Conservation (phyloP, 1,140 invertebrate species). For the Geopemphigus sp. region DNA sequence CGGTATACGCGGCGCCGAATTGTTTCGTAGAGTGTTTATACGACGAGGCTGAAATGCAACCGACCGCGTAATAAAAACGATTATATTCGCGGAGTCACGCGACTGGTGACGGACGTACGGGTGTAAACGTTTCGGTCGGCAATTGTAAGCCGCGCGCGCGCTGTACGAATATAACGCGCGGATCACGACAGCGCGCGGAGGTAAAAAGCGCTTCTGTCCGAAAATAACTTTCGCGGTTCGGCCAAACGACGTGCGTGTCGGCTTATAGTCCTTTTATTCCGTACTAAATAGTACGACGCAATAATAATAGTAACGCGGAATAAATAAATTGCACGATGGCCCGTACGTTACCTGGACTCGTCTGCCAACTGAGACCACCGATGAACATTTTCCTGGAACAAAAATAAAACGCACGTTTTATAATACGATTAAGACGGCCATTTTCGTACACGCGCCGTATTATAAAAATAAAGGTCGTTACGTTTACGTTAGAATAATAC, state of each 20-base stretch:
- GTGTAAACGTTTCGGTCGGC: neutral
- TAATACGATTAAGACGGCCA: no score
- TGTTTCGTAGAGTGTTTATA: neutral
- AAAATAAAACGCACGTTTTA: constrained; percentile 56
- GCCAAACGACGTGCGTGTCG: neutral
- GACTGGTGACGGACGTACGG: neutral
- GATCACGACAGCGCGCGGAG: neutral
- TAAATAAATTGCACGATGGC: neutral
- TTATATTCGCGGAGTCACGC: constrained; percentile 12
- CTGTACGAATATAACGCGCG: neutral
- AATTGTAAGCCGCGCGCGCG: neutral
- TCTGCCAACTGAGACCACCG: constrained; percentile 98
- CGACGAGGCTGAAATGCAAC: neutral
- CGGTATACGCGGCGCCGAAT: no score
- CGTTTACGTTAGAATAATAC: no score
- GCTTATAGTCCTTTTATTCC: no score
- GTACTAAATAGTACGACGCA: neutral
- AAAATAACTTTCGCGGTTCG: constrained; percentile 18
- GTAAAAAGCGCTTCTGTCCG: constrained; percentile 29
- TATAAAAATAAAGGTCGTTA: no score
- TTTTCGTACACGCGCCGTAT: no score
- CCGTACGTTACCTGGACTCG: constrained; percentile 86
- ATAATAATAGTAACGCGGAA: neutral
- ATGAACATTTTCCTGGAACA: constrained; percentile 99
- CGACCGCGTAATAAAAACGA: neutral